Base-by-base conservation (phyloP, 2,113 vertebrate species). In the Vidua chalybeata region DNA sequence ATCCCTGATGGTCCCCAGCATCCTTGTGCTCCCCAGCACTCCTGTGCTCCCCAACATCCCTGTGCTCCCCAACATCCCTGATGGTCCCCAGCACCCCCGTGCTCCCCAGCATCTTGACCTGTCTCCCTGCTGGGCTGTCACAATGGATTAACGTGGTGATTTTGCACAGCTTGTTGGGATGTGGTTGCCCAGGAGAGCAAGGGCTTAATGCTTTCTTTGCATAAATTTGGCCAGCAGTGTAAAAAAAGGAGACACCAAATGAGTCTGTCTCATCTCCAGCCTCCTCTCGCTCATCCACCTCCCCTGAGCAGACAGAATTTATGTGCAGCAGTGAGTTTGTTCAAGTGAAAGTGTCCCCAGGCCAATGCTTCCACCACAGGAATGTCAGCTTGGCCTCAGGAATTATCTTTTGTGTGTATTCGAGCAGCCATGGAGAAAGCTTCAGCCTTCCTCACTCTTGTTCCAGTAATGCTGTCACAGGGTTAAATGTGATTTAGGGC, bases 61-160 rank as follows among this genome's bases (percentile, higher is more conserved):
- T 11, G 39, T 24, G 7, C 28, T 37, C 49, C 31, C 30, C 2
- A 2, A 7, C 8, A 37, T 35, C n/a, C 22, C 63, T 10, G n/a
- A 35, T 7, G 22, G 12, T 48, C 22, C 43, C 43, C 43, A 43
- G 15, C 43, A 39, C 6, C 72, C 35, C 35, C 35, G 35, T 35
- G 35, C 35, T 35, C 35, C 33, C 5, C 72, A 39, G 2, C 15
- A 63, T 35, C 61, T 56, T 8, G 0, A 21, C 20, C 62, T 31
- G 26, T 9, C 33, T 26, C 41, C 1, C 0, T 19, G 13, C 13
- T 17, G 31, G 12, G 23, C 1, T 67, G 13, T 30, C 56, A 2
- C 1, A 10, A 7, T 0, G 4, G 10, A 15, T 21, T 3, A 3
- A 2, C 0, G 7, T 2, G 3, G 22, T 22, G 9, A 11, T 39